phyloP scores from a whole-genome alignment of 1,140 invertebrate genomes.

The Eumaeus atala region DNA sequence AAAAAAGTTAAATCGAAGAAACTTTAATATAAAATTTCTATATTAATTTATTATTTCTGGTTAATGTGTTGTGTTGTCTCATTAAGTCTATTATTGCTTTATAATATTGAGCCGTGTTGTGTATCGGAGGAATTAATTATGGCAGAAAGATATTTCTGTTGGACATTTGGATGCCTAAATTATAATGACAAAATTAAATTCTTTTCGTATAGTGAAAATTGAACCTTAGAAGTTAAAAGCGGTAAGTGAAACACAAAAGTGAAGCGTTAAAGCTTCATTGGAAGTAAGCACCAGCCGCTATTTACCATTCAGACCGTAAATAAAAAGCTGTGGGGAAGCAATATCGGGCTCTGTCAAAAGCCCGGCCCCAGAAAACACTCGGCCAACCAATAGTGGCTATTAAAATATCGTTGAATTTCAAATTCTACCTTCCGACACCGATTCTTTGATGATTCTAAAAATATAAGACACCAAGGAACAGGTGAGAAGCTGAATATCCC shows the following conservation, averaged over 20 bases:
- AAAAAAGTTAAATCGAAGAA: no score
- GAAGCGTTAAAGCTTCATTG: slow-evolving; percentile 42
- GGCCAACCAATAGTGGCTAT: slow-evolving; percentile 53
- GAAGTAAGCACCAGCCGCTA: slow-evolving; percentile 46
- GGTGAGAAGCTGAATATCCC: no score
- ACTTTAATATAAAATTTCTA: no score
- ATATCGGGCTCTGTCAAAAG: slow-evolving; percentile 40
- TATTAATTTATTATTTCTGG: no score
- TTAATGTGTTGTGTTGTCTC: no score
- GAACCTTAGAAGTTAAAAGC: slow-evolving; percentile 18
- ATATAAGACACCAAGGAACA: not conserved
- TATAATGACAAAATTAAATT: not conserved
- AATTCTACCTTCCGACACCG: slow-evolving; percentile 31
- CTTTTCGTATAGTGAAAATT: not conserved
- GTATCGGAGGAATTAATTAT: no score
- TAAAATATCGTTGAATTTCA: slow-evolving; percentile 67
- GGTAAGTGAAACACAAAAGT: slow-evolving; percentile 22
- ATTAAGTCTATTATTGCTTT: no score
- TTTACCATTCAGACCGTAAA: slow-evolving; percentile 54
- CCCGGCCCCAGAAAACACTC: slow-evolving; percentile 3
- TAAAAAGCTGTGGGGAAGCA: slow-evolving; percentile 48
- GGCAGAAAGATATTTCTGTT: no score
- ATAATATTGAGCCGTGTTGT: no score
- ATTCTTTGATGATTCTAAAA: not conserved
- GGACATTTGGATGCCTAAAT: no score